Conservation (phyloP, 2,797 vertebrate genomes). For the Sebastolobus alascanus region DNA sequence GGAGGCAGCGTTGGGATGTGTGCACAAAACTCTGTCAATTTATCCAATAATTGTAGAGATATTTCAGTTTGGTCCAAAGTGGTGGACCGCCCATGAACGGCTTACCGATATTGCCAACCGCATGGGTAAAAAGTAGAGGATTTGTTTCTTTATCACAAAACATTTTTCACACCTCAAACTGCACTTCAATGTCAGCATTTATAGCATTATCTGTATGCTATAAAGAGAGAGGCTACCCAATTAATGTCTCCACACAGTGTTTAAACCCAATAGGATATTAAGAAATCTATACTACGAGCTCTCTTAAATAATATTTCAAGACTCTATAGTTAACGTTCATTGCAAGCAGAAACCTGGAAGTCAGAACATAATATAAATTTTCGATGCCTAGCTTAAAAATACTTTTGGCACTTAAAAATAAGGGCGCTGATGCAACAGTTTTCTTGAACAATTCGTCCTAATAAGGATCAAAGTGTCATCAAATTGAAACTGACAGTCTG, state of each 20-base stretch:
- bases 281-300: slow-evolving; percentile 17
- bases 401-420: slow-evolving; percentile 48
- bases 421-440: slow-evolving; percentile 59
- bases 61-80: too few relatives aligned
- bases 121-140: background rate
- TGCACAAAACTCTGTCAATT: background rate
- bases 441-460: slow-evolving; percentile 51
- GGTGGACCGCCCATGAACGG: too few relatives aligned
- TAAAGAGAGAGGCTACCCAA: background rate
- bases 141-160: background rate
- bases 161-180: background rate
- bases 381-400: slow-evolving; percentile 18
- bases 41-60: background rate
- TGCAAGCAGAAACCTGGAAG: slow-evolving; percentile 38
- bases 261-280: slow-evolving; percentile 5
- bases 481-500: slow-evolving; percentile 60
- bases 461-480: slow-evolving; percentile 64
- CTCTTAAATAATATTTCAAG: slow-evolving; percentile 44
- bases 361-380: slow-evolving; percentile 7
- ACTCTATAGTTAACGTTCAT: slow-evolving; percentile 10
- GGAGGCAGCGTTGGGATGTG: too few relatives aligned
- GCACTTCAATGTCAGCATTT: background rate
- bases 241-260: background rate
- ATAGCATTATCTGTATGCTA: too few relatives aligned
- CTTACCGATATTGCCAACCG: background rate